A percentile compares a stretch with the other conserved stretches of the same genome.
These are phyloP conservation scores for Xyrichtys novacula DNA, from an alignment of 2,797 vertebrate species.

Conservation along the genomic window DNA sequence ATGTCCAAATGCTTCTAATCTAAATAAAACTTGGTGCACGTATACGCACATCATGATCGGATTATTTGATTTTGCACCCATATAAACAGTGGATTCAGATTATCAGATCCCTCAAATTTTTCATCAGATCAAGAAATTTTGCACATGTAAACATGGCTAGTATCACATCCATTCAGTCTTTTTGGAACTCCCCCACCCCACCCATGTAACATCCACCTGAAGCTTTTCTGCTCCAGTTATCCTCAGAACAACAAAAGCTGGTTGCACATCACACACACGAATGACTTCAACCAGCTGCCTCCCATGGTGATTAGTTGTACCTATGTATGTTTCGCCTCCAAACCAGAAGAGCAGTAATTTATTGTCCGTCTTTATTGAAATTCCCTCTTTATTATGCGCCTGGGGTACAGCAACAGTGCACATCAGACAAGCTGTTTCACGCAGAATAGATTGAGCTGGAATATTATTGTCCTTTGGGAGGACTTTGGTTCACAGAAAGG, in stretches of 20 bases:
- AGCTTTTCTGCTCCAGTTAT: constrained; percentile 25
- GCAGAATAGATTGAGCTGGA: constrained; percentile 10
- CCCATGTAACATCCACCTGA: constrained; percentile 6
- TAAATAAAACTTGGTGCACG: no score
- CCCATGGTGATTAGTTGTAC: neutral
- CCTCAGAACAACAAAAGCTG: constrained; percentile 18
- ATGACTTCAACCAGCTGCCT: constrained; percentile 18
- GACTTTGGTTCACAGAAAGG: neutral
- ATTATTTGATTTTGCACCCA: no score
- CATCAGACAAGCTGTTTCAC: constrained; percentile 22
- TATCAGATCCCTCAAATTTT: no score
- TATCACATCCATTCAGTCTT: constrained; percentile 1
- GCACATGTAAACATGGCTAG: no score
- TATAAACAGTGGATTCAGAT: no score
- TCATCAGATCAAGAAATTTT: no score
- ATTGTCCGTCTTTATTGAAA: constrained; percentile 26
- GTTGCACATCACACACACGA: constrained; percentile 31
- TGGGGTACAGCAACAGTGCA: neutral
- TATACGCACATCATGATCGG: no score
- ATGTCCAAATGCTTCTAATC: no score
- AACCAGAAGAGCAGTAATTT: constrained; percentile 27
- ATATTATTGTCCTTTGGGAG: constrained; percentile 14
- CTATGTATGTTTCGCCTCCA: constrained; percentile 19
- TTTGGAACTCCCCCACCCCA: neutral
- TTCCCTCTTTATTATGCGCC: constrained; percentile 12